Conservation (phyloP, 1,140 invertebrate genomes). For the Acromyrmex heyeri region DNA sequence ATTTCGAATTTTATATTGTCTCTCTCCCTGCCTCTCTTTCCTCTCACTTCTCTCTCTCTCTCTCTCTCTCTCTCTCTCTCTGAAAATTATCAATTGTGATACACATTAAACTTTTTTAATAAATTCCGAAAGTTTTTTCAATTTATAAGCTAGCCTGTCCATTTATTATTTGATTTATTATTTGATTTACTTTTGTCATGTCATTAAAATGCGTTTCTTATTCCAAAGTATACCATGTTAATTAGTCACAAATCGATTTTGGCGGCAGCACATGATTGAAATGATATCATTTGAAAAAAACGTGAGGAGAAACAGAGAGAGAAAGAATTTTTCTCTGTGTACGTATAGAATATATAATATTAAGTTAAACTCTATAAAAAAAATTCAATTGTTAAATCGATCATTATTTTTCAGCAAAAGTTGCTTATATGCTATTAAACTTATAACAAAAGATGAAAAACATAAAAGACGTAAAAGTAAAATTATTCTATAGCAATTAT, state of each 20-base stretch:
- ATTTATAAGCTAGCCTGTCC: not conserved
- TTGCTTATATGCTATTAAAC: not conserved
- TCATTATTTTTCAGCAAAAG: not conserved
- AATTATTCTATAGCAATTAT: not conserved
- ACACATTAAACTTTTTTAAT: not conserved
- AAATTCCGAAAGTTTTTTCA: not conserved
- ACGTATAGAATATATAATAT: not conserved
- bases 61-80: not conserved
- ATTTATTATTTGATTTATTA: not conserved
- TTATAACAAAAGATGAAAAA: not conserved
- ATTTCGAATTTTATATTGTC: not conserved
- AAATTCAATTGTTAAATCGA: not conserved
- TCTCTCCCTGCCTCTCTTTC: not conserved
- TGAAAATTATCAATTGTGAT: not conserved
- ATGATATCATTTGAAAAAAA: not conserved
- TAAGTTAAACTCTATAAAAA: not conserved
- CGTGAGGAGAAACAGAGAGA: not conserved
- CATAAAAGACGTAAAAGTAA: not conserved
- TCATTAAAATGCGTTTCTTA: not conserved
- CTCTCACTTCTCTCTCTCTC: not conserved
- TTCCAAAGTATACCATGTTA: not conserved
- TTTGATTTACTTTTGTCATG: not conserved
- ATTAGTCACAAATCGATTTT: not conserved
- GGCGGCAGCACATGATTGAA: not conserved
- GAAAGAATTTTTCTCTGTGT: constrained; percentile 1